Evolutionary conservation across 2,888 invertebrate species (phyloP).

Genomic region (Polymixis flavicincta): DNA sequence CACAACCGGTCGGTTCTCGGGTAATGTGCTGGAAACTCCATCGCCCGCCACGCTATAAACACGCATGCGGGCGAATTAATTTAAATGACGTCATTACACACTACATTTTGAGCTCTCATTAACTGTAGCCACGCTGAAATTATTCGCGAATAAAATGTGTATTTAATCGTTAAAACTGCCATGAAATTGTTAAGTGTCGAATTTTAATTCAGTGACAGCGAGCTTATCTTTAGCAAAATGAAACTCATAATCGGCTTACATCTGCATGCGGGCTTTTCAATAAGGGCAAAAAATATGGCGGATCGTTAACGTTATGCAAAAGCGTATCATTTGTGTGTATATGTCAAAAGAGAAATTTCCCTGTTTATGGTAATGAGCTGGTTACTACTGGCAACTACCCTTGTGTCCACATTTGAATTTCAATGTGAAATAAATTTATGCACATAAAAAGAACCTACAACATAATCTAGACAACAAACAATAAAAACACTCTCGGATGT

Average conservation of each 20-base stretch:
- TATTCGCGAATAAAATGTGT: conserved; percentile 38
- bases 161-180: conserved; percentile 40
- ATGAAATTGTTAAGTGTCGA: conserved; percentile 36
- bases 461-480: conserved; percentile 9
- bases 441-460: neutral
- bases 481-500: neutral
- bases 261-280: conserved; percentile 60
- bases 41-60: conserved; percentile 70
- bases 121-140: conserved; percentile 29
- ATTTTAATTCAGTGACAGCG: conserved; percentile 41
- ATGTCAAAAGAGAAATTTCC: conserved; percentile 39
- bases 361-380: conserved; percentile 30
- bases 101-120: conserved; percentile 52
- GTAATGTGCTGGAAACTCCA: conserved; percentile 75
- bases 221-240: conserved; percentile 51
- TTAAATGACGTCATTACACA: conserved; percentile 65
- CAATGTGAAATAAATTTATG: conserved; percentile 15
- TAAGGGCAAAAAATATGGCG: conserved; percentile 39
- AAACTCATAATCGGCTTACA: conserved; percentile 48
- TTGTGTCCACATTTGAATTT: conserved; percentile 15
- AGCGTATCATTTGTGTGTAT: conserved; percentile 28
- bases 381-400: conserved; percentile 12
- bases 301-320: conserved; percentile 48
- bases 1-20: conserved; percentile 67
- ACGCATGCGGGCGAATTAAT: conserved; percentile 73